phyloP scores from a whole-genome alignment of 2,113 vertebrate genomes.

The Leptodactylus fuscus region DNA sequence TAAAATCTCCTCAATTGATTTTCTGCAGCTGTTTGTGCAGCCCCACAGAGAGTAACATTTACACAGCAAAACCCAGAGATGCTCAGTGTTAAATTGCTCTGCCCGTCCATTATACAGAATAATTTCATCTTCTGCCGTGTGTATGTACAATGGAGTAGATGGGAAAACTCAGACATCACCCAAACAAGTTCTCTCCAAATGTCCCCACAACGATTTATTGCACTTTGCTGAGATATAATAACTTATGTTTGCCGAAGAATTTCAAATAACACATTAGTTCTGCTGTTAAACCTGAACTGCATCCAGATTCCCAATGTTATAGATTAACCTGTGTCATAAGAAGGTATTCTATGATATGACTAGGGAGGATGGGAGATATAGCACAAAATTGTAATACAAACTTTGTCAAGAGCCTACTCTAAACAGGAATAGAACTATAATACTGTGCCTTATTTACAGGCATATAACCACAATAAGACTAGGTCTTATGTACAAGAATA shows the following conservation, averaged over 20 bases:
- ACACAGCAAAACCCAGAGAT: conserved; percentile 43
- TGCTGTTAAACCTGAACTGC: neutral
- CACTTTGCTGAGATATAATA: neutral
- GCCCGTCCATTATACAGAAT: conserved; percentile 36
- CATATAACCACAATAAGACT: neutral
- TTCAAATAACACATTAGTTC: conserved; percentile 27
- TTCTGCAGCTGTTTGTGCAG: conserved; percentile 40
- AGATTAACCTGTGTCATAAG: conserved; percentile 14
- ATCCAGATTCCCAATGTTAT: neutral
- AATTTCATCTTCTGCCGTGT: neutral
- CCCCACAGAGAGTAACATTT: conserved; percentile 44
- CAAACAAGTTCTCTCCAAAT: neutral
- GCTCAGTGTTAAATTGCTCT: conserved; percentile 28
- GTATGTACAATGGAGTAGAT: neutral
- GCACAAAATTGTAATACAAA: neutral
- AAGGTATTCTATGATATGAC: neutral
- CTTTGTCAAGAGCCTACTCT: neutral
- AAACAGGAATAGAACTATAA: neutral
- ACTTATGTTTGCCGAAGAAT: conserved; percentile 13
- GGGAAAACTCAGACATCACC: conserved; percentile 28
- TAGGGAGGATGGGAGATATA: neutral
- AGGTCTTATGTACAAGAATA: too few species aligned
- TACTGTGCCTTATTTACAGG: neutral
- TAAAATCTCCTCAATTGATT: conserved; percentile 39
- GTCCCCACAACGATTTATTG: conserved; percentile 8